phyloP scores from a whole-genome alignment of 2,888 invertebrate species.

The Germaria angustata region DNA sequence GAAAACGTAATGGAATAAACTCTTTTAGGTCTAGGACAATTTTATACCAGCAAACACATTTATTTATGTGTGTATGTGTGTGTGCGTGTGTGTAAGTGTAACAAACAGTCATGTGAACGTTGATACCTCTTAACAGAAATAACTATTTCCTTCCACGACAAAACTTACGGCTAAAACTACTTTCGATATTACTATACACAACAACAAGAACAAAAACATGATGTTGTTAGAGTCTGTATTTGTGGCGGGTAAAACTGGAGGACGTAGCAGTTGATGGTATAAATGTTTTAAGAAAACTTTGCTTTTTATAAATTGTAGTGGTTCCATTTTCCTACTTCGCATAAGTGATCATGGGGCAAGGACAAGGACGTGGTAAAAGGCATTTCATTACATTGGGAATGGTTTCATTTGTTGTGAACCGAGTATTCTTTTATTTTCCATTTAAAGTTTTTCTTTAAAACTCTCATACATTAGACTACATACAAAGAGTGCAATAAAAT shows the following conservation, averaged over 20 bases:
- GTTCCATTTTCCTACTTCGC: slow-evolving; percentile 6
- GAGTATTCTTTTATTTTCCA: slow-evolving; percentile 11
- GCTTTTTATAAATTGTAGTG: slow-evolving; percentile 34
- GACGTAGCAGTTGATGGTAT: neutral
- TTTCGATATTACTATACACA: slow-evolving; percentile 50
- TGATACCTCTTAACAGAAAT: slow-evolving; percentile 42
- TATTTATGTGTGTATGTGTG: neutral
- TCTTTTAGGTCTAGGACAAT: slow-evolving; percentile 63
- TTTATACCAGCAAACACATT: slow-evolving; percentile 27
- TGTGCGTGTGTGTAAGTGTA: neutral
- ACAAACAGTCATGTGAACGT: neutral
- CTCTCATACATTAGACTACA: slow-evolving; percentile 7
- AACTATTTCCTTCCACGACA: slow-evolving; percentile 57
- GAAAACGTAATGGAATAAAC: slow-evolving; percentile 27
- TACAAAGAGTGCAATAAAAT: slow-evolving; percentile 25
- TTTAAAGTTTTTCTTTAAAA: slow-evolving; percentile 13
- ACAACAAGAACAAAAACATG: neutral
- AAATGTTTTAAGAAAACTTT: slow-evolving; percentile 29
- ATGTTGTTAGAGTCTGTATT: no score
- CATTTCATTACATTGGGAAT: slow-evolving; percentile 66
- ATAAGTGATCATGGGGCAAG: slow-evolving; percentile 41
- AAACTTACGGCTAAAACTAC: slow-evolving; percentile 53
- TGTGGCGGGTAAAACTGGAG: no score
- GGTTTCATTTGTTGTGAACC: slow-evolving; percentile 39
- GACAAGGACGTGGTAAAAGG: slow-evolving; percentile 63